Percentiles rank a stretch among this genome's conserved stretches.
These are phyloP conservation scores for Amazona guildingii DNA, from an alignment of 2,113 vertebrate genomes.

Conservation along the genomic window DNA sequence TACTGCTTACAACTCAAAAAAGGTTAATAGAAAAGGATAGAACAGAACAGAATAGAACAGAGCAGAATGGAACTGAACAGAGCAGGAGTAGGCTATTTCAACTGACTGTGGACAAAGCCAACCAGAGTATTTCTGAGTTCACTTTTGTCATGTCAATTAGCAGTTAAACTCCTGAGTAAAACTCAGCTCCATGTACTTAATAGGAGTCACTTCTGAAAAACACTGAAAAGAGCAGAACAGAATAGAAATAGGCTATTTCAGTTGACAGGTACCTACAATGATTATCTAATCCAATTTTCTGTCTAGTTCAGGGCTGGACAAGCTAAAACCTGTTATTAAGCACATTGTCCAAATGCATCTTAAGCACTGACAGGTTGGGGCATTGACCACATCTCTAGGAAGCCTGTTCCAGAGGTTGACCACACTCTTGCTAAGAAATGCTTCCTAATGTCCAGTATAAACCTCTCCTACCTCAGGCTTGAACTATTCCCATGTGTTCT, in stretches of 20 bases:
- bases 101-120: background rate
- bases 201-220: background rate
- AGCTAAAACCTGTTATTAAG: background rate
- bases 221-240: background rate
- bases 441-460: background rate
- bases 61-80: background rate
- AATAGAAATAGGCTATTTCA: background rate
- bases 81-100: background rate
- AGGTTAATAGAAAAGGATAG: background rate
- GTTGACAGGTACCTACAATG: background rate
- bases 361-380: background rate
- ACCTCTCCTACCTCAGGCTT: background rate
- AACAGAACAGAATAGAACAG: no score
- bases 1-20: background rate
- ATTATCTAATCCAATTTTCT: background rate
- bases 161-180: background rate
- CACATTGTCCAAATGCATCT: background rate
- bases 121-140: background rate
- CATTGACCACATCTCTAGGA: background rate
- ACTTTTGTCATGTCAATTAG: background rate
- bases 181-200: background rate
- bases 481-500: rapidly evolving
- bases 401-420: background rate
- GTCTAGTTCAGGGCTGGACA: background rate
- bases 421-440: background rate